Base-by-base conservation (phyloP, 2,113 vertebrate species). In the Notarius quadriscutis region DNA sequence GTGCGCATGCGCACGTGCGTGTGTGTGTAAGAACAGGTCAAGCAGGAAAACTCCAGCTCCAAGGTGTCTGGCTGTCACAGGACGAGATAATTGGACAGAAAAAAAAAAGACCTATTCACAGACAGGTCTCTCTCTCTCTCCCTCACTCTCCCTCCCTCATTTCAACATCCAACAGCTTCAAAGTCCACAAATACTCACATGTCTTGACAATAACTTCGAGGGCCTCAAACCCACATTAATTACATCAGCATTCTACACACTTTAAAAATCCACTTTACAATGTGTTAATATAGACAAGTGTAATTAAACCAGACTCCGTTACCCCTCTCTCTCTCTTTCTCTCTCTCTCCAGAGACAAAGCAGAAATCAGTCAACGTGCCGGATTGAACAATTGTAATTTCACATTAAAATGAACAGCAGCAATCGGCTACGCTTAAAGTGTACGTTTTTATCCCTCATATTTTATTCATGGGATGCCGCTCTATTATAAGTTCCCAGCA, bases 81-180 rank as follows among this genome's bases (percentile, higher is more conserved):
- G 90, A 94, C 86, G 88, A 84, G 91, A 92, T 94, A 94, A 94
- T 94, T 94, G 88, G 30, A 78, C 55, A 50, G 69, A 41, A 41
- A 41, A 80, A 58, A 75, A 18, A 80, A 34, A 58, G n/a, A 79
- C 15, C 55, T 18, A 41, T 60, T 81, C 57, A 60, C 55, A 41
- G 79, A 80, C 78, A 34, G 14, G 14, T n/a, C 1, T 74, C 22
- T 48, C 71, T 25, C 41, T 74, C 20, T 50, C 34, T 50, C 74
- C 6, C 48, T 25, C 72, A 0, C 17, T 20, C 34, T 48, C 41
- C 25, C 8, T 74, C 41, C 41, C 1, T 4, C 27, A 25, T 12
- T 72, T 72, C 34, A 72, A 41, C 34, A 72, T 72, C 17, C 15
- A 72, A 15, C 69, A 72, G 27, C 15, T 7, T 77, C 50, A 78